These are phyloP conservation scores for Regulus satrapa DNA, from an alignment of 2,113 vertebrate species.

Conservation along the genomic window DNA sequence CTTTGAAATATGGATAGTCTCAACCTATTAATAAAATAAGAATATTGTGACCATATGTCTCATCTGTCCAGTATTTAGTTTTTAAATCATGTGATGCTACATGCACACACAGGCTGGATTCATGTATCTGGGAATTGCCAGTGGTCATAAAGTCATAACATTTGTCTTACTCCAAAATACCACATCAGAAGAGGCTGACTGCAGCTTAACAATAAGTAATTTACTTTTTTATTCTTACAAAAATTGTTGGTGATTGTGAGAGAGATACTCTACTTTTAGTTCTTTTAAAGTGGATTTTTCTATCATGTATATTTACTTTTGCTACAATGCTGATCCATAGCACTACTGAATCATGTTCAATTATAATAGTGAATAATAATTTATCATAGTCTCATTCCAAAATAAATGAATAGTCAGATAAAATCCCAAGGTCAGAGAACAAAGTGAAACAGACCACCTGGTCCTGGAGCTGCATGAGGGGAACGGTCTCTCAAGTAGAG, in stretches of 20 bases:
- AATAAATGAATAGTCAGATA: conserved; percentile 28
- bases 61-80: conserved; percentile 13
- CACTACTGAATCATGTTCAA: neutral
- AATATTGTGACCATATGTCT: conserved; percentile 43
- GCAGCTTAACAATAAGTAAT: neutral
- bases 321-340: neutral
- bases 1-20: conserved; percentile 29
- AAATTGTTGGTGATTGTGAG: neutral
- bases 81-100: neutral
- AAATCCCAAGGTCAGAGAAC: conserved; percentile 10
- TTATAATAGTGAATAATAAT: conserved; percentile 13
- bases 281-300: neutral
- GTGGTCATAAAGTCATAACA: neutral
- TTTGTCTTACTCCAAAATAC: neutral
- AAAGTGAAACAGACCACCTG: conserved; percentile 38
- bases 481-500: neutral
- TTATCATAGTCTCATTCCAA: conserved; percentile 15
- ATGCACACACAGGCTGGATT: neutral
- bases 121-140: neutral
- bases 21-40: conserved; percentile 23
- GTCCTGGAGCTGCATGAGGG: neutral
- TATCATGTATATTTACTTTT: neutral
- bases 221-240: neutral
- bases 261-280: neutral
- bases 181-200: neutral